Conservation (phyloP, 1,140 invertebrate genomes). For the Pomacea maculata region DNA sequence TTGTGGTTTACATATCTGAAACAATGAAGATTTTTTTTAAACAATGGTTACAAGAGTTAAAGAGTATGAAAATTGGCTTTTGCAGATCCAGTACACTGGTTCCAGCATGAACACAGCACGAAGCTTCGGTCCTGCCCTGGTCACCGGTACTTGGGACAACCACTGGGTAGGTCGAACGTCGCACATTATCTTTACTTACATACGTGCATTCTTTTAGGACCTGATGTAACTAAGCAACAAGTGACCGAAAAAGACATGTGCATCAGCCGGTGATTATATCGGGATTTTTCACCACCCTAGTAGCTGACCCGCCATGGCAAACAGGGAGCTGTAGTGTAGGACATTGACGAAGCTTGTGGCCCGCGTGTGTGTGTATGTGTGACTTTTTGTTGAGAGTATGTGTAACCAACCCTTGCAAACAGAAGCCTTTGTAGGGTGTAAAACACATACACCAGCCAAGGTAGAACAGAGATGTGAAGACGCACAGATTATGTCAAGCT, state of each 20-base stretch:
- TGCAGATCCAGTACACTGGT: conserved; percentile 55
- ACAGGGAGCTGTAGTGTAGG: neutral
- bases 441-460: neutral
- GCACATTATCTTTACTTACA: too few relatives aligned
- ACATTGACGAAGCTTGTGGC: neutral
- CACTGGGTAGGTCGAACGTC: conserved; percentile 74
- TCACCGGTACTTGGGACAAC: conserved; percentile 76
- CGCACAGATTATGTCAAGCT: neutral
- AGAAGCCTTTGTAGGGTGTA: neutral
- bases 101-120: conserved; percentile 60
- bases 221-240: too few relatives aligned
- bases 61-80: neutral
- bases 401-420: neutral
- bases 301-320: too few relatives aligned
- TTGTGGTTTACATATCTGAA: too few relatives aligned
- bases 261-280: too few relatives aligned
- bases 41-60: too few relatives aligned
- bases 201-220: too few relatives aligned
- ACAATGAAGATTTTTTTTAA: too few relatives aligned
- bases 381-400: neutral
- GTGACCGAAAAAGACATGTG: too few relatives aligned
- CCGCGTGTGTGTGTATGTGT: conserved; percentile 3
- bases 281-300: too few relatives aligned
- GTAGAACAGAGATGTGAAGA: neutral
- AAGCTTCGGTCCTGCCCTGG: conserved; percentile 62